Conservation (phyloP, 2,113 vertebrate species). For the Ammodytes marinus region DNA sequence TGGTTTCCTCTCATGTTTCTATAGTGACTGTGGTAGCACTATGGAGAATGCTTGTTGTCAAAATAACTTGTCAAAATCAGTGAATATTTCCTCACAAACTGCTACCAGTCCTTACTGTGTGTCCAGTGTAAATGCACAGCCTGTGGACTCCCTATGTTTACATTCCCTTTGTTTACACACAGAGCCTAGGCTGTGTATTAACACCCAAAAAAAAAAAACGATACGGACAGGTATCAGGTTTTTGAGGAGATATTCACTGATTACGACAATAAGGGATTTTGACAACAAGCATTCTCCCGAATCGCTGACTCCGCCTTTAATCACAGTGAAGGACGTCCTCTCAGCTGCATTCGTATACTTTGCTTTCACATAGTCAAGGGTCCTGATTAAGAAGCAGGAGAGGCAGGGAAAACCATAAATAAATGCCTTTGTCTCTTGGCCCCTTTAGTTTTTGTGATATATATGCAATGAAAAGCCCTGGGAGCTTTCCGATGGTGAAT, state of each 20-base stretch:
- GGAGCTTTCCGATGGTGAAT: conserved; percentile 52
- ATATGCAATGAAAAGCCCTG: conserved; percentile 52
- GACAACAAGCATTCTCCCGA: not conserved
- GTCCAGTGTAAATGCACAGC: too few species aligned
- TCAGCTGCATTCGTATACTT: conserved; percentile 1
- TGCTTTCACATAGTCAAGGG: conserved; percentile 6
- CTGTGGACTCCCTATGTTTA: too few species aligned
- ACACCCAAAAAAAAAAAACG: too few species aligned
- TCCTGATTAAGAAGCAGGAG: conserved; percentile 30
- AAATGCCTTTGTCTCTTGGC: conserved; percentile 57
- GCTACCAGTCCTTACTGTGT: too few species aligned
- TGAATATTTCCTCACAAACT: too few species aligned
- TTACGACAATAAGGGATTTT: too few species aligned
- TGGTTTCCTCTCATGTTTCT: conserved; percentile 30
- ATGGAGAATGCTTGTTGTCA: not conserved
- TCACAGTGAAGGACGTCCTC: not conserved
- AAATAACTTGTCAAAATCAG: too few species aligned
- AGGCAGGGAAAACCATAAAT: conserved; percentile 47
- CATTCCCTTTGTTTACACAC: too few species aligned
- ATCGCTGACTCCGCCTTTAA: not conserved
- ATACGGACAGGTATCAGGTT: too few species aligned
- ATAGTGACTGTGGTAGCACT: conserved; percentile 46
- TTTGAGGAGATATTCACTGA: conserved; percentile 4
- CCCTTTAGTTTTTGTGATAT: conserved; percentile 32
- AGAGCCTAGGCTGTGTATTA: too few species aligned